Evolutionary conservation across 2,113 vertebrate species (phyloP).

Genomic region (Sander lucioperca): DNA sequence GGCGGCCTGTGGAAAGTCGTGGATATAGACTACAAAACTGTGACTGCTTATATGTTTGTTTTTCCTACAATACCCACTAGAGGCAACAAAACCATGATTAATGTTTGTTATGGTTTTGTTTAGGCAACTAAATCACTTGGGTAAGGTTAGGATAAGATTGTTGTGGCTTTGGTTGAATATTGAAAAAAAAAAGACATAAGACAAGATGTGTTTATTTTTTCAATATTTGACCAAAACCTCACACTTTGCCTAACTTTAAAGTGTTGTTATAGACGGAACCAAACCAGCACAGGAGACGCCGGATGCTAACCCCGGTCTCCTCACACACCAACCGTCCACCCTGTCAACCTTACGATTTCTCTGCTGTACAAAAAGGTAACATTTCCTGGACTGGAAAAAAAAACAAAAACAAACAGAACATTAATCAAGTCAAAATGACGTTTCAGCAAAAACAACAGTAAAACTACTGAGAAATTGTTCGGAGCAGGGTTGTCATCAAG

Average conservation of each 20-base stretch:
- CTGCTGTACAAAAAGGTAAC: neutral
- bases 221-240: neutral
- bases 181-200: neutral
- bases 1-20: too few relatives aligned
- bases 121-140: neutral
- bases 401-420: neutral
- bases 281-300: neutral
- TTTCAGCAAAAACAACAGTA: neutral
- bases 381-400: neutral
- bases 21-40: too few relatives aligned
- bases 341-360: neutral
- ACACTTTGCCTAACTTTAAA: neutral
- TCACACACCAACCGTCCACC: neutral
- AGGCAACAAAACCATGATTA: too few relatives aligned
- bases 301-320: neutral
- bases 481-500: constrained; percentile 1
- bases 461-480: neutral
- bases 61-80: neutral
- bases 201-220: neutral
- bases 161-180: neutral
- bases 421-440: neutral
- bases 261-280: neutral
- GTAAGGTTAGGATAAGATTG: too few relatives aligned
- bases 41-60: too few relatives aligned
- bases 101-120: neutral